Evolutionary conservation across 2,797 vertebrate species (phyloP).

Genomic region (Anguilla anguilla): DNA sequence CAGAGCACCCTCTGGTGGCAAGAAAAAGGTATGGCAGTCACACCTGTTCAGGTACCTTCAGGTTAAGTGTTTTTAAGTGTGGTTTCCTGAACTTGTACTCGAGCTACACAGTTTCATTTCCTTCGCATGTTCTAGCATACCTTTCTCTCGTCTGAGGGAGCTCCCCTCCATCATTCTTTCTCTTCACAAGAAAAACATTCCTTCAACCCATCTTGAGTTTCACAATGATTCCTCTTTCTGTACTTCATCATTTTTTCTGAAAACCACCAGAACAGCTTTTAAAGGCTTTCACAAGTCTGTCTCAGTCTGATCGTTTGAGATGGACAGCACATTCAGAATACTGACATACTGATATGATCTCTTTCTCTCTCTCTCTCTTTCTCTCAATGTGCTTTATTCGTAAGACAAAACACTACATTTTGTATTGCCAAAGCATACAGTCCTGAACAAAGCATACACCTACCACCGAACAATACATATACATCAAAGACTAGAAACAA

Average conservation of each 20-base stretch:
- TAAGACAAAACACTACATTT: too few species aligned
- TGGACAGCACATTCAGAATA: neutral
- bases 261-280: neutral
- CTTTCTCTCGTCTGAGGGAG: neutral
- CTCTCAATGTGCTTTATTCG: too few species aligned
- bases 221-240: neutral
- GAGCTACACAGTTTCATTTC: neutral
- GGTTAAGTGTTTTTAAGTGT: neutral
- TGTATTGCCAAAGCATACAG: too few species aligned
- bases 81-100: neutral
- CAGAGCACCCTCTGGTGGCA: neutral
- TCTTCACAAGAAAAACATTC: slow-evolving; percentile 5
- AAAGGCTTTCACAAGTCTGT: neutral
- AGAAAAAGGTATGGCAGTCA: neutral
- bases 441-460: too few species aligned
- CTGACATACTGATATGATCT: neutral
- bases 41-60: neutral
- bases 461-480: too few species aligned
- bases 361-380: neutral
- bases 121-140: too few species aligned
- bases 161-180: neutral
- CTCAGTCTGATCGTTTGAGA: neutral
- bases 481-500: neutral
- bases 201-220: neutral
- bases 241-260: too few species aligned